Base-by-base conservation (phyloP, 2,797 vertebrate species). In the Bradypodion pumilum region DNA sequence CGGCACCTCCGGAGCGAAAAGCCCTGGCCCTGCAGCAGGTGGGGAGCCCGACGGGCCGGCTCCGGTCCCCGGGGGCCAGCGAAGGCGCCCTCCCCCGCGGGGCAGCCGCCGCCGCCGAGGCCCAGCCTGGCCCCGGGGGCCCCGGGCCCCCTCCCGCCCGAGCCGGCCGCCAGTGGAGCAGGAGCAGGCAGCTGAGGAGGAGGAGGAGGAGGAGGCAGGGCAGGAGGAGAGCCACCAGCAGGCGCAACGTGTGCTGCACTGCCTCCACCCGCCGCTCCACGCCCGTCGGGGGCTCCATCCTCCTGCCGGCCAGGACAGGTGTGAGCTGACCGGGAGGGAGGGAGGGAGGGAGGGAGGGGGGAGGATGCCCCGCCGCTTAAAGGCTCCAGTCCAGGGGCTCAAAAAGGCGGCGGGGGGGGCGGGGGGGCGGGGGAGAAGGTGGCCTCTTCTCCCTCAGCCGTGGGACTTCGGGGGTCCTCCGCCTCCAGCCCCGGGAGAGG, bases 121-220 rank as follows among this genome's bases (percentile, higher is more conserved):
- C 62, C 62, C 56, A 23, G 15, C 62, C 60, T 27, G 52, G 21
- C 37, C 66, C 35, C 59, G 15, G 9, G 46, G 13, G 62, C 49
- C 13, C 12, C n/a, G n/a, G n/a, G n/a, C n/a, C 42, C 42, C 56
- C 29, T 93, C 83, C 73, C 44, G 66, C 74, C 72, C 73, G 70
- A 92, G 72, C 82, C 25, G 95, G 80, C 5, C 97, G 68, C 86
- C 96, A 97, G 93, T 96, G 96, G 1, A 94, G 95, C 86, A 74
- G 13, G 62, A 74, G 35, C 2, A 66, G 2, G 13, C 97, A 96
- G 94, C 97, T 96, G 1, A 97, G 89, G 79, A 97, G 90, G 0
- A 97, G 92, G 84, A 97, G 94, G 1, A 96, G 68, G 4, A 97
- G 88, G 56, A 97, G 96, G 29, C 95, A 97, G 23, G 97, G 96